Base-by-base conservation (phyloP, 2,113 vertebrate species). In the Salvelinus namaycush region DNA sequence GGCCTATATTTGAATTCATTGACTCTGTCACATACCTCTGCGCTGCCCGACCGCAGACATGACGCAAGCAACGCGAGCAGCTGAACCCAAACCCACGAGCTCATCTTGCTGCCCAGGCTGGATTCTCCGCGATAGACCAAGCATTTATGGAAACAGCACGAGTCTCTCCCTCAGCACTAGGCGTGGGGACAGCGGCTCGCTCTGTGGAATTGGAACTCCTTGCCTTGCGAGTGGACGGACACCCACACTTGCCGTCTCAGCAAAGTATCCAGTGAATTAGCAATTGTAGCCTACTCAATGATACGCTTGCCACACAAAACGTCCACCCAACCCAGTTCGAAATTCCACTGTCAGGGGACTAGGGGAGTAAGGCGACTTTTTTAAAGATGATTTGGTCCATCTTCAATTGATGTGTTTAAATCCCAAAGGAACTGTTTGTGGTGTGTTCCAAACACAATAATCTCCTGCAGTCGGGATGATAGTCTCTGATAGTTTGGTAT, bases 51-150 rank as follows among this genome's bases (percentile, higher is more conserved):
- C 72, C 83, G 90, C 90, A 87, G 84, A 89, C 87, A 91, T 83
- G 89, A 82, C 83, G 87, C 89, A 86, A 93, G 89, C 87, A 92
- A 34, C 85, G 83, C 87, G 83, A 93, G 92, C 39, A 11, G 39
- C 88, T 79, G 90, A 22, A 92, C 87, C 91, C 86, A 54, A 54
- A 54, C 13, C 51, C 12, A 91, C 88, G 90, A 89, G 89, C 90
- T 91, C 93, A 94, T 94, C 84, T 88, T 92, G 92, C 92, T 87
- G 91, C 88, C 89, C 92, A 87, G 92, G 90, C 88, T 91, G 87
- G 89, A 90, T 87, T 85, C 89, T 88, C 87, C 77, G 71, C 87
- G 82, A 87, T 87, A 88, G 90, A 87, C 89, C 88, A 91, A 83
- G 92, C 93, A 94, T 94, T 92, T 90, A 94, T 90, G 91, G 90